Evolutionary conservation across 1,140 invertebrate genomes (phyloP).

Genomic region (Ceratitis capitata): DNA sequence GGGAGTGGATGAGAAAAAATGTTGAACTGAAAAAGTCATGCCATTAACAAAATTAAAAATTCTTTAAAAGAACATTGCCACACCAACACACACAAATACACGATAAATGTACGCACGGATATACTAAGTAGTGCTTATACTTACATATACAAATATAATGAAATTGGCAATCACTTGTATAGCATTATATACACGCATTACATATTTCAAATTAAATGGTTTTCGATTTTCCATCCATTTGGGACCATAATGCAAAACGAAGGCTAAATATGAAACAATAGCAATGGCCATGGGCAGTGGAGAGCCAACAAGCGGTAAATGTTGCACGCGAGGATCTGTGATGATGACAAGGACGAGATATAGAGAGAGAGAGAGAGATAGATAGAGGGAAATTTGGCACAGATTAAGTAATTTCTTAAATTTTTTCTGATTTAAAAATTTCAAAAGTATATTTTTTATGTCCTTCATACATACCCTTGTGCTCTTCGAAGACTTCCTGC

Average conservation of each 20-base stretch:
- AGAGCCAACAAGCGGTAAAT: constrained; percentile 65
- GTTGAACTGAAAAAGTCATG: constrained; percentile 22
- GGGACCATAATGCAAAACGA: constrained; percentile 71
- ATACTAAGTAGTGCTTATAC: constrained; percentile 61
- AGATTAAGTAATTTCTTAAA: not conserved
- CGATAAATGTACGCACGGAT: not conserved
- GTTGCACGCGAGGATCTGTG: constrained; percentile 55
- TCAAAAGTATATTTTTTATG: not conserved
- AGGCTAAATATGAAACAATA: constrained; percentile 73
- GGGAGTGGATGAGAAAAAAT: too few species aligned
- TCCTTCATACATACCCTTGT: constrained; percentile 17
- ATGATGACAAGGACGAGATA: too few species aligned
- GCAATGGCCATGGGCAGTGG: constrained; percentile 69
- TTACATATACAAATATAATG: constrained; percentile 72
- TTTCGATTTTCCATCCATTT: constrained; percentile 78
- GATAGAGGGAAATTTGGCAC: too few species aligned
- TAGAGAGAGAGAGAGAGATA: too few species aligned
- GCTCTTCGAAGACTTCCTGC: not conserved
- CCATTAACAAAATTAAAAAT: constrained; percentile 43
- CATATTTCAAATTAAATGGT: constrained; percentile 74
- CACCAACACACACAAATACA: not conserved
- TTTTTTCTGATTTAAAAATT: too few species aligned
- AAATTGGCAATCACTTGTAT: constrained; percentile 77
- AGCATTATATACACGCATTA: constrained; percentile 81
- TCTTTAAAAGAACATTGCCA: not conserved